Conservation (phyloP, 2,113 vertebrate species). For the Amia ocellicauda region DNA sequence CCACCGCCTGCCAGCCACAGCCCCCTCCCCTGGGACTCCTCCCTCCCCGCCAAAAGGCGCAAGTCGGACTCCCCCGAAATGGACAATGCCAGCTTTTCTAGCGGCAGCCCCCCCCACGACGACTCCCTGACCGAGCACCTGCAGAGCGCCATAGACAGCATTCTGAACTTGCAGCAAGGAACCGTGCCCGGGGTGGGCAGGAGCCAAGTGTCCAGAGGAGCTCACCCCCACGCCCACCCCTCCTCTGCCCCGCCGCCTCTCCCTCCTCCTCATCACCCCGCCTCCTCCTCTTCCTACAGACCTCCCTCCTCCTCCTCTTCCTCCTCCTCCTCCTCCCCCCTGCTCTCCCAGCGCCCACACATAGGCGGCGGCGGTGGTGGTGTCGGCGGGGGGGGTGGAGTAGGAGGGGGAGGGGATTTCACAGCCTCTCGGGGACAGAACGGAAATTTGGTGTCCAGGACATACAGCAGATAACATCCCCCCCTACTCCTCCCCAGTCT, state of each 20-base stretch:
- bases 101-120: conserved; percentile 85
- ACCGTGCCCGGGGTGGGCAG: conserved; percentile 41
- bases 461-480: conserved; percentile 90
- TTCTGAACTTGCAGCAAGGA: conserved; percentile 90
- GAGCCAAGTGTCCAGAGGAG: conserved; percentile 33
- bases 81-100: conserved; percentile 93
- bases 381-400: too few relatives aligned
- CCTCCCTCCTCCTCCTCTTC: conserved; percentile 54
- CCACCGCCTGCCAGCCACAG: too few relatives aligned
- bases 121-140: conserved; percentile 86
- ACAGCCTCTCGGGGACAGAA: conserved; percentile 76
- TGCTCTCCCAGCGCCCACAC: conserved; percentile 70
- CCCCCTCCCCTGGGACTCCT: conserved; percentile 46
- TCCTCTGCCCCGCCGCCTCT: conserved; percentile 46
- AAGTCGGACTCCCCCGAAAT: conserved; percentile 83
- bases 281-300: conserved; percentile 59
- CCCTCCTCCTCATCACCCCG: conserved; percentile 53
- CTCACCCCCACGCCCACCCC: conserved; percentile 44
- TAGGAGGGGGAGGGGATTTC: conserved; percentile 43
- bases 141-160: conserved; percentile 94
- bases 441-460: conserved; percentile 82
- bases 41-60: conserved; percentile 77
- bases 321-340: conserved; percentile 67
- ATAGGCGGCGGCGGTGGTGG: conserved; percentile 50
- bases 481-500: conserved; percentile 69